Conservation (phyloP, 2,888 invertebrate species). For the Acleris sparsana region DNA sequence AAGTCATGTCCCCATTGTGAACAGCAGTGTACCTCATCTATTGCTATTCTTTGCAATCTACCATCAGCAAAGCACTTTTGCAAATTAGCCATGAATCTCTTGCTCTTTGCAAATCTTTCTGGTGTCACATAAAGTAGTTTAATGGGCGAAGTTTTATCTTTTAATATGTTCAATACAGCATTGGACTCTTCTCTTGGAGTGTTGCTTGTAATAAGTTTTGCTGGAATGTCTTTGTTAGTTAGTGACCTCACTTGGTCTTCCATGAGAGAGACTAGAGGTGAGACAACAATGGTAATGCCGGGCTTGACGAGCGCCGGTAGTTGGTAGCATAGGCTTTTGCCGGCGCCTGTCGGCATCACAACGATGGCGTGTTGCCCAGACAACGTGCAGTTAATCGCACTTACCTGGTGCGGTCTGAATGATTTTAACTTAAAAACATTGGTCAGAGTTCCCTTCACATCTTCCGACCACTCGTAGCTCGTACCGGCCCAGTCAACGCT, state of each 20-base stretch:
- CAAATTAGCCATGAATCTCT: slow-evolving; percentile 92
- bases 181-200: slow-evolving; percentile 85
- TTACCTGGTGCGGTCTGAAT: slow-evolving; percentile 91
- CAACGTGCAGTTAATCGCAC: slow-evolving; percentile 93
- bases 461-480: slow-evolving; percentile 89
- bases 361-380: slow-evolving; percentile 91
- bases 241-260: slow-evolving; percentile 93
- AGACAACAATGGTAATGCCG: slow-evolving; percentile 91
- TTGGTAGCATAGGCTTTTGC: slow-evolving; percentile 96
- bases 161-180: slow-evolving; percentile 80
- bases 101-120: slow-evolving; percentile 93
- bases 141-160: slow-evolving; percentile 84
- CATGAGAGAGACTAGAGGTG: slow-evolving; percentile 94
- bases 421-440: slow-evolving; percentile 86
- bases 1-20: slow-evolving; percentile 98
- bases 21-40: slow-evolving; percentile 96
- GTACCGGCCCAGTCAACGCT: slow-evolving; percentile 77
- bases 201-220: slow-evolving; percentile 87
- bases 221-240: slow-evolving; percentile 84
- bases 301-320: slow-evolving; percentile 88
- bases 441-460: slow-evolving; percentile 81
- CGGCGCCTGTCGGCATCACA: slow-evolving; percentile 96
- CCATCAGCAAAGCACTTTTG: slow-evolving; percentile 90
- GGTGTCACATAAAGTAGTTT: slow-evolving; percentile 95
- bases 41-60: slow-evolving; percentile 90